phyloP scores from a whole-genome alignment of 2,888 invertebrate species.

The Bimastos eiseni region DNA sequence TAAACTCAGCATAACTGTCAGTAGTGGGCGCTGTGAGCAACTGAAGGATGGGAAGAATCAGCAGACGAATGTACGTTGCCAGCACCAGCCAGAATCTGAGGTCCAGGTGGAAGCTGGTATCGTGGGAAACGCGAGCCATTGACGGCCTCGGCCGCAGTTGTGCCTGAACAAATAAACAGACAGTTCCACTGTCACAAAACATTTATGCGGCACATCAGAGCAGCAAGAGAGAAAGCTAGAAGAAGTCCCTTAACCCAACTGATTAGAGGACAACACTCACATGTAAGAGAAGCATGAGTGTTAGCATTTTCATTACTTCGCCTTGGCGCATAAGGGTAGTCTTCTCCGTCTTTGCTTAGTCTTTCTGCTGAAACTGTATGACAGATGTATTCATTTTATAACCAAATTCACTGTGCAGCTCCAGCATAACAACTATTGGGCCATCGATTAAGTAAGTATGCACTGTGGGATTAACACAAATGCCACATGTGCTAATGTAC shows the following conservation, averaged over 20 bases:
- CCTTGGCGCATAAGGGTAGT: too few species aligned
- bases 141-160: conserved; percentile 9
- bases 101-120: conserved; percentile 25
- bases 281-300: too few species aligned
- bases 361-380: too few species aligned
- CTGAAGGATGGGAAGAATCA: conserved; percentile 52
- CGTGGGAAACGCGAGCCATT: conserved; percentile 22
- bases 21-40: conserved; percentile 50
- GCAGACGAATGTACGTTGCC: conserved; percentile 55
- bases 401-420: too few species aligned
- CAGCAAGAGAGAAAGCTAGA: neutral
- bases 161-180: neutral
- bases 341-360: too few species aligned
- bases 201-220: neutral
- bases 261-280: neutral
- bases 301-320: neutral
- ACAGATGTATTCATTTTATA: too few species aligned
- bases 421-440: too few species aligned
- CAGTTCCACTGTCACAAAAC: neutral
- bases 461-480: too few species aligned
- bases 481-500: too few species aligned
- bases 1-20: conserved; percentile 49
- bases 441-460: too few species aligned
- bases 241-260: neutral
- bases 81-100: conserved; percentile 18